Conservation (phyloP, 2,888 invertebrate species). For the Pseudanteris insignis region DNA sequence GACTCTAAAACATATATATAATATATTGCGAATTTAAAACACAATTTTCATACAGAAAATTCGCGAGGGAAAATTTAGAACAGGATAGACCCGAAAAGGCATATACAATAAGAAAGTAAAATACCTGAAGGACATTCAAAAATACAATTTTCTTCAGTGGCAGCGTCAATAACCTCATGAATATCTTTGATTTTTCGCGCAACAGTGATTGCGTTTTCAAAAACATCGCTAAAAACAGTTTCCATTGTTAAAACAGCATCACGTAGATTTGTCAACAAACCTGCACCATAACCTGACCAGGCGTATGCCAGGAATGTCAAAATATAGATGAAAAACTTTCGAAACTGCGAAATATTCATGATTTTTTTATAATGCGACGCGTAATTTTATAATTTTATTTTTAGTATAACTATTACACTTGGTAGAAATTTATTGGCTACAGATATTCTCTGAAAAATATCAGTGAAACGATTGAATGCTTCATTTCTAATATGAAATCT, state of each 20-base stretch:
- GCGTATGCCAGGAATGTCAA: constrained; percentile 82
- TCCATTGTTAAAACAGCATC: constrained; percentile 85
- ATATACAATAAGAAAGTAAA: no score
- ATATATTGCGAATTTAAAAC: no score
- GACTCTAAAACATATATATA: no score
- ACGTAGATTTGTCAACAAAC: constrained; percentile 75
- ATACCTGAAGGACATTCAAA: constrained; percentile 81
- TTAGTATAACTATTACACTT: constrained; percentile 33
- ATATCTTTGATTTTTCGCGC: constrained; percentile 79
- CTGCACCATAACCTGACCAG: constrained; percentile 83
- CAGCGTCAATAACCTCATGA: constrained; percentile 84
- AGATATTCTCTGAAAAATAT: no score
- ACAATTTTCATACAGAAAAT: no score
- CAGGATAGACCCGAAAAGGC: no score
- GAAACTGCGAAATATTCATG: constrained; percentile 80
- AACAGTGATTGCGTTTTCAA: constrained; percentile 78
- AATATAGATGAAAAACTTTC: constrained; percentile 77
- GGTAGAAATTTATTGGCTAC: constrained; percentile 32
- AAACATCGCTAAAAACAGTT: constrained; percentile 81
- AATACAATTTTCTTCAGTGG: constrained; percentile 84
- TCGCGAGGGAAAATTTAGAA: no score
- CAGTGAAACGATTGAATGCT: no score
- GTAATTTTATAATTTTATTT: constrained; percentile 27
- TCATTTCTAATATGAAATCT: no score
- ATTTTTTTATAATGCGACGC: not conserved